Conservation (phyloP, 2,888 invertebrate genomes). For the Hedya salicella region DNA sequence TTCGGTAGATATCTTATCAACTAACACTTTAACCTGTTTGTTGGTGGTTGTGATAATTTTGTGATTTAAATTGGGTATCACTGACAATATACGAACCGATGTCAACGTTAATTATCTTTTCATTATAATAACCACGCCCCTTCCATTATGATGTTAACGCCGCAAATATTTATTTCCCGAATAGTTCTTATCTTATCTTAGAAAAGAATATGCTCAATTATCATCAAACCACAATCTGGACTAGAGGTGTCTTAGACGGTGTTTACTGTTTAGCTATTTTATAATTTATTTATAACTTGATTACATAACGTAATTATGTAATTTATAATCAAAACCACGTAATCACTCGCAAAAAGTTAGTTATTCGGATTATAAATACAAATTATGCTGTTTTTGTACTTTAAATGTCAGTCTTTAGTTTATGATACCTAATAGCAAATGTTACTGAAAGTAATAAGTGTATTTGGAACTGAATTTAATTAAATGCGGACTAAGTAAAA, state of each 20-base stretch:
- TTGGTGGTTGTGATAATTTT: conserved; percentile 32
- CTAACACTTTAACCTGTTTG: conserved; percentile 18
- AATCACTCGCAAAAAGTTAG: conserved; percentile 21
- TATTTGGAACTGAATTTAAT: background rate
- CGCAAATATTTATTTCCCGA: conserved; percentile 23
- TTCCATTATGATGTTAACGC: conserved; percentile 9
- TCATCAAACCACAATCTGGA: conserved; percentile 13
- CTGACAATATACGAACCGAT: conserved; percentile 29
- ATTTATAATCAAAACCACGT: conserved; percentile 21
- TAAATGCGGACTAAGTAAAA: background rate
- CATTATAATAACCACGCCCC: conserved; percentile 27
- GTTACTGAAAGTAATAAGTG: background rate
- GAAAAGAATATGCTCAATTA: background rate
- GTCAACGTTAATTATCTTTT: background rate
- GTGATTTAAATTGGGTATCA: conserved; percentile 21
- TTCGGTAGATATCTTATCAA: conserved; percentile 32
- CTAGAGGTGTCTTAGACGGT: background rate
- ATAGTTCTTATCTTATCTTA: conserved; percentile 24
- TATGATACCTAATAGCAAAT: conserved; percentile 3
- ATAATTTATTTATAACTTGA: conserved; percentile 1
- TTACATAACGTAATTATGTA: conserved; percentile 30
- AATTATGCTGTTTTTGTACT: conserved; percentile 2
- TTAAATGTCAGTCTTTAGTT: conserved; percentile 8
- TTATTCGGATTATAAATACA: conserved; percentile 21
- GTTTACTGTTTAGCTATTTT: background rate